Conservation (phyloP, 2,113 vertebrate genomes). For the Thermophis baileyi region DNA sequence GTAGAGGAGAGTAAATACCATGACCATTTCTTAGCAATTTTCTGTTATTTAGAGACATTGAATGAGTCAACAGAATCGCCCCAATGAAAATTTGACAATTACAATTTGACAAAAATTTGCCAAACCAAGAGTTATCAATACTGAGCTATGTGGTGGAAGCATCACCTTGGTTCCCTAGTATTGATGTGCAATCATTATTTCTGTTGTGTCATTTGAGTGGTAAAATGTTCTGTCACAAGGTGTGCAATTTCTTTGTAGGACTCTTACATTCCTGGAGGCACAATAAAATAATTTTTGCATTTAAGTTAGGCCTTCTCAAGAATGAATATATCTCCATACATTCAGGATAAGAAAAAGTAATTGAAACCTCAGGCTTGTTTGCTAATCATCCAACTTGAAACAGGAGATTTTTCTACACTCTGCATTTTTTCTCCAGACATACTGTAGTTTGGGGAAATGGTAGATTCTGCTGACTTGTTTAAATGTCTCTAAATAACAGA, state of each 20-base stretch:
- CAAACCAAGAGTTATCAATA: background rate
- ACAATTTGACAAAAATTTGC: background rate
- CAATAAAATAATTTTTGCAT: background rate
- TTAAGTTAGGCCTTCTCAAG: background rate
- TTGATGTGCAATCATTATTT: constrained; percentile 17
- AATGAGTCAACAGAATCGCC: too few species aligned
- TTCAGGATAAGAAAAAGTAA: background rate
- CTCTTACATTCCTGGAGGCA: constrained; percentile 1
- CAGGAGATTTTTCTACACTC: background rate
- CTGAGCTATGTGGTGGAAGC: background rate
- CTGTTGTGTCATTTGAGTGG: background rate
- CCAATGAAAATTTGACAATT: too few species aligned
- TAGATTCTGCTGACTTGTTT: background rate
- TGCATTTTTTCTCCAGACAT: background rate
- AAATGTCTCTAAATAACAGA: constrained; percentile 14
- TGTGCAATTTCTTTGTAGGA: constrained; percentile 3
- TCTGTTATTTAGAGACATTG: too few species aligned
- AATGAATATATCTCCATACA: background rate
- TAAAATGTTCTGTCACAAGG: constrained; percentile 1
- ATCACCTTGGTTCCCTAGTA: background rate
- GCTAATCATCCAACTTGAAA: background rate
- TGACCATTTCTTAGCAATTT: too few species aligned
- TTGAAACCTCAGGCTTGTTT: constrained; percentile 18
- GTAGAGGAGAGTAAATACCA: too few species aligned
- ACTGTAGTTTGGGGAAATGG: background rate